These are phyloP conservation scores for Autographa gamma DNA, from an alignment of 2,888 invertebrate species.

Conservation along the genomic window DNA sequence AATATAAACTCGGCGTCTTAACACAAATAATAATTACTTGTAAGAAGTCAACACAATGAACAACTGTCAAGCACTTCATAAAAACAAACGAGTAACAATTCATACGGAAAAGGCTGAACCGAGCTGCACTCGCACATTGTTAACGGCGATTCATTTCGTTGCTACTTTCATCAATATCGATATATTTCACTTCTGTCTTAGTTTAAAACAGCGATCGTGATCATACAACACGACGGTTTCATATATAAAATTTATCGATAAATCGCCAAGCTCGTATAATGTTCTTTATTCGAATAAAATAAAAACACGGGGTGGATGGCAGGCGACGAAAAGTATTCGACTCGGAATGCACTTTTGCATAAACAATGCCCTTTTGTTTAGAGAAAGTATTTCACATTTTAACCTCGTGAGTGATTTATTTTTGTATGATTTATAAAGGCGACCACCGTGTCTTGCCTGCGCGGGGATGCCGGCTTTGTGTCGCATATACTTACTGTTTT, in stretches of 20 bases:
- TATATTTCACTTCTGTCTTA: conserved; percentile 71
- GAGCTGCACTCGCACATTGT: conserved; percentile 34
- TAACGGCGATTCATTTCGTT: conserved; percentile 55
- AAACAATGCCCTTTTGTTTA: conserved; percentile 88
- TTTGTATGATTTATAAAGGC: conserved; percentile 85
- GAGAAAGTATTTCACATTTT: conserved; percentile 88
- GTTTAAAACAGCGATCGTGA: conserved; percentile 82
- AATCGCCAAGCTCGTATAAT: conserved; percentile 75
- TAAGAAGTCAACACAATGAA: not conserved
- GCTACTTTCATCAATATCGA: conserved; percentile 67
- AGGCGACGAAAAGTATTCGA: conserved; percentile 88
- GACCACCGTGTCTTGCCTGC: conserved; percentile 72
- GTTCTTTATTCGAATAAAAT: conserved; percentile 76
- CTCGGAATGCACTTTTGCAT: conserved; percentile 87
- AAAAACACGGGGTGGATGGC: conserved; percentile 71
- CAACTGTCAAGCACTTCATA: conserved; percentile 18
- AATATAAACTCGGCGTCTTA: not conserved
- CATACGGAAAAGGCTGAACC: conserved; percentile 19
- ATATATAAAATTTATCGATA: conserved; percentile 83
- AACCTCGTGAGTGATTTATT: conserved; percentile 86
- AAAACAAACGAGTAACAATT: conserved; percentile 29
- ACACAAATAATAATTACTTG: conserved; percentile 3
- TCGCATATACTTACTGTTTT: conserved; percentile 27
- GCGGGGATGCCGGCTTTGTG: conserved; percentile 52
- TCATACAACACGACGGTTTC: conserved; percentile 82